Evolutionary conservation across 1,140 invertebrate species (phyloP), one percentile per base, ranked within the genome.

Genomic region (Zaprionus taronus): DNA sequence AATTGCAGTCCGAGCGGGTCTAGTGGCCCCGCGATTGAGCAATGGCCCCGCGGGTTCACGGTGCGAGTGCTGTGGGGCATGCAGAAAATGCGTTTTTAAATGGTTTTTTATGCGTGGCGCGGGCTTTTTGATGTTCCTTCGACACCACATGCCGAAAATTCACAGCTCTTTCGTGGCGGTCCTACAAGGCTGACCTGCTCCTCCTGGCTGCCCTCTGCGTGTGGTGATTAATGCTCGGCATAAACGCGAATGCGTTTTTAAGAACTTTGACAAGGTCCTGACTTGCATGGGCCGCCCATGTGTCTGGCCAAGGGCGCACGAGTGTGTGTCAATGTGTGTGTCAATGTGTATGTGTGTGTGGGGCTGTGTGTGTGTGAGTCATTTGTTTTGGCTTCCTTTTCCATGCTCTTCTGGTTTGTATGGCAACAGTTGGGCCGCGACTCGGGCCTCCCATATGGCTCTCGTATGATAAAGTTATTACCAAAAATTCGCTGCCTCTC

Each of bases 61-160:
- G 9, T n/a, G 63, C 11, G 51, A 36, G 72, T 63, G 76, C 44
- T 34, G 36, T 55, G 81, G 68, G 56, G 69, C 75, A 70, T 49
- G 85, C 72, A 90, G 81, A 90, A 91, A 91, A 91, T 91, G 87
- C 83, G 89, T 91, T 91, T 91, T 91, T 91, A 91, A 91, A 91
- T 91, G 87, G 83, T 80, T 81, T 90, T 90, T 90, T 90, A 85
- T 85, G 85, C 85, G 85, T 90, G 85, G 81, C 86, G 85, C 85
- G 82, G 72, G 82, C 86, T 85, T 87, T 87, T 90, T 90, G 85
- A 90, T 90, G 85, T 90, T 90, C 75, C 58, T 53, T 68, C 55
- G 85, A 77, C 62, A 72, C 44, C 84, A 89, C 84, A 87, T 85
- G 85, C 85, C 85, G 75, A 87, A 87, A 84, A 89, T 87, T 83